Evolutionary conservation across 2,888 invertebrate genomes (phyloP).

Genomic region (Clistopyga incitator): DNA sequence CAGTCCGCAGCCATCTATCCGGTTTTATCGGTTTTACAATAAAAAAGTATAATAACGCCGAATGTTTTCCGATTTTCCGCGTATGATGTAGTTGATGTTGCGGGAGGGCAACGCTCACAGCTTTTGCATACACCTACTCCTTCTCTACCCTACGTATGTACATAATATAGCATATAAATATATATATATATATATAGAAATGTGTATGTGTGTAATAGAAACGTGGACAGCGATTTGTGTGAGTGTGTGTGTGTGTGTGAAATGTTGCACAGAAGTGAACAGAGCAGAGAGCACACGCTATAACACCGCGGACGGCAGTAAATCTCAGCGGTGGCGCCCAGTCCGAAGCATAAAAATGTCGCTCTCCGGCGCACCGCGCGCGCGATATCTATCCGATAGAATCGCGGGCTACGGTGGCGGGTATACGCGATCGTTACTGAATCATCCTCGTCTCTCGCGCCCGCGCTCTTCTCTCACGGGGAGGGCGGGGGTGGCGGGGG

Average conservation of each 20-base stretch:
- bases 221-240: slow-evolving; percentile 41
- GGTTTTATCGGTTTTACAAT: slow-evolving; percentile 77
- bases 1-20: slow-evolving; percentile 70
- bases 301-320: slow-evolving; percentile 72
- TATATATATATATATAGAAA: too few relatives aligned
- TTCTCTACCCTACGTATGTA: background rate
- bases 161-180: background rate
- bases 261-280: slow-evolving; percentile 37
- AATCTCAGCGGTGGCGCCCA: slow-evolving; percentile 74
- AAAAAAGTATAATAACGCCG: slow-evolving; percentile 76
- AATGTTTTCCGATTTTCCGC: slow-evolving; percentile 76
- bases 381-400: slow-evolving; percentile 73
- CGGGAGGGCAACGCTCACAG: slow-evolving; percentile 36
- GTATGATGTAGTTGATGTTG: slow-evolving; percentile 73
- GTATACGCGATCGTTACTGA: slow-evolving; percentile 68
- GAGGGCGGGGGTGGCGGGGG: too few relatives aligned
- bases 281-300: slow-evolving; percentile 62
- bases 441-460: slow-evolving; percentile 60
- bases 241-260: slow-evolving; percentile 23
- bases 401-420: slow-evolving; percentile 65
- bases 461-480: background rate
- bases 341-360: slow-evolving; percentile 76
- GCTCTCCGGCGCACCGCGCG: slow-evolving; percentile 66
- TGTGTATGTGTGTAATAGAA: slow-evolving; percentile 58
- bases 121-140: slow-evolving; percentile 49